Evolutionary conservation across 2,797 vertebrate genomes (phyloP).

Genomic region (Oreochromis grahami): DNA sequence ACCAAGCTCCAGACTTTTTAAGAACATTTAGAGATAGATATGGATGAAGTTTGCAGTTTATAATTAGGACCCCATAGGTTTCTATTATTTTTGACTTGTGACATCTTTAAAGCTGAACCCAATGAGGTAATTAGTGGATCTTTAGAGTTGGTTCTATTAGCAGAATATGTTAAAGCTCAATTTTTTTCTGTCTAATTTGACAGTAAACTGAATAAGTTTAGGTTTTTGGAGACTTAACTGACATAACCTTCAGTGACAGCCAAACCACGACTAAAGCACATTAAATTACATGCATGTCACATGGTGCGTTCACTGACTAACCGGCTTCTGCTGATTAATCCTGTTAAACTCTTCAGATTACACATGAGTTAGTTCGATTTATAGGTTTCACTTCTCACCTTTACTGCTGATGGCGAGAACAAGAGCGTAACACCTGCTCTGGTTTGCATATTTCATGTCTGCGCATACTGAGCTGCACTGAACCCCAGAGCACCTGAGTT

Average conservation of each 20-base stretch:
- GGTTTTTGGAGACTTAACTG: not conserved
- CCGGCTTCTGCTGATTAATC: not conserved
- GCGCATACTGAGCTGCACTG: not conserved
- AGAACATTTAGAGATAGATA: not conserved
- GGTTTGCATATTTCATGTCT: not conserved
- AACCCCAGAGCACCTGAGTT: not conserved
- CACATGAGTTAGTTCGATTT: not conserved
- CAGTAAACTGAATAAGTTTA: not conserved
- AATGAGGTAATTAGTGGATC: not conserved
- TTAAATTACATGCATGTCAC: not conserved
- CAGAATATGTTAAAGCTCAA: not conserved
- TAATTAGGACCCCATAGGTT: not conserved
- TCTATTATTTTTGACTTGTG: not conserved
- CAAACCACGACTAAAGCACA: not conserved
- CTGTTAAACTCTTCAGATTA: constrained; percentile 10
- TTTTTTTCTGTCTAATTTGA: not conserved
- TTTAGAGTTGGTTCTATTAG: not conserved
- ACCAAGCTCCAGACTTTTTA: not conserved
- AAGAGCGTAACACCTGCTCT: not conserved
- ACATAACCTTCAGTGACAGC: not conserved
- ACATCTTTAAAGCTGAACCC: not conserved
- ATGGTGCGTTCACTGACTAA: not conserved
- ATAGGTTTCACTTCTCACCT: not conserved
- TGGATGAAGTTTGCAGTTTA: not conserved
- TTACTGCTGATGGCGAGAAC: not conserved